Conservation (phyloP, 2,113 vertebrate genomes). For the Oryzias woworae region DNA sequence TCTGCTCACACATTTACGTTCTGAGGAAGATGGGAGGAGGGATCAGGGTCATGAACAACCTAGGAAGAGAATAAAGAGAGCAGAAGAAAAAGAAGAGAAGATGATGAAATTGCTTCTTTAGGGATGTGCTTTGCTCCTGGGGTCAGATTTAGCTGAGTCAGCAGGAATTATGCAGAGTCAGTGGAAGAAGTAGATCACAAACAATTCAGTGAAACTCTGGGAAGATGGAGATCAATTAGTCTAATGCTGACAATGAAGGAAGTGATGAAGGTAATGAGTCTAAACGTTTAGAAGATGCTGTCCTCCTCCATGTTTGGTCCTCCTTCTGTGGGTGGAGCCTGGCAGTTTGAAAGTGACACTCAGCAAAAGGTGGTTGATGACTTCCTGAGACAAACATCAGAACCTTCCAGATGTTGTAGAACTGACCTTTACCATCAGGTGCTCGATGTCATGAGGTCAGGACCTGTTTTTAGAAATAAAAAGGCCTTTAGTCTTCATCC, state of each 20-base stretch:
- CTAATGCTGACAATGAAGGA: constrained; percentile 60
- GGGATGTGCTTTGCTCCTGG: constrained; percentile 56
- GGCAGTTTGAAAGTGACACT: too few species aligned
- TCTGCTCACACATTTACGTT: constrained; percentile 48
- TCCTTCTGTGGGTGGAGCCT: background rate
- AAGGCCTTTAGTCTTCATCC: too few species aligned
- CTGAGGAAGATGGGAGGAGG: constrained; percentile 1
- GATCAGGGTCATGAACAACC: constrained; percentile 40
- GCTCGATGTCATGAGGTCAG: background rate
- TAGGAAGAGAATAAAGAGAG: constrained; percentile 19
- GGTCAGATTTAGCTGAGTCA: constrained; percentile 70
- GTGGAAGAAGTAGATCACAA: constrained; percentile 67
- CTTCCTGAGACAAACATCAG: background rate
- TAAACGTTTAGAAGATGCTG: constrained; percentile 41
- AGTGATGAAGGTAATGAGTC: constrained; percentile 63
- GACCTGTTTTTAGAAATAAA: background rate
- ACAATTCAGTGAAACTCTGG: constrained; percentile 52
- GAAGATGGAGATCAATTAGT: constrained; percentile 73
- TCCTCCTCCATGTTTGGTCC: constrained; percentile 33
- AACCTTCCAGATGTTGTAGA: background rate
- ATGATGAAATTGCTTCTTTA: constrained; percentile 66
- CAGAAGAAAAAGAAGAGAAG: constrained; percentile 26
- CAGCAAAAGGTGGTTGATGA: too few species aligned
- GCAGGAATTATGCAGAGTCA: constrained; percentile 66
- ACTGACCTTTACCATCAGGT: background rate